A percentile compares a stretch with the other conserved stretches of the same genome.
These are phyloP conservation scores for Ceyx erithaca DNA, from an alignment of 2,797 vertebrate genomes.

Conservation along the genomic window DNA sequence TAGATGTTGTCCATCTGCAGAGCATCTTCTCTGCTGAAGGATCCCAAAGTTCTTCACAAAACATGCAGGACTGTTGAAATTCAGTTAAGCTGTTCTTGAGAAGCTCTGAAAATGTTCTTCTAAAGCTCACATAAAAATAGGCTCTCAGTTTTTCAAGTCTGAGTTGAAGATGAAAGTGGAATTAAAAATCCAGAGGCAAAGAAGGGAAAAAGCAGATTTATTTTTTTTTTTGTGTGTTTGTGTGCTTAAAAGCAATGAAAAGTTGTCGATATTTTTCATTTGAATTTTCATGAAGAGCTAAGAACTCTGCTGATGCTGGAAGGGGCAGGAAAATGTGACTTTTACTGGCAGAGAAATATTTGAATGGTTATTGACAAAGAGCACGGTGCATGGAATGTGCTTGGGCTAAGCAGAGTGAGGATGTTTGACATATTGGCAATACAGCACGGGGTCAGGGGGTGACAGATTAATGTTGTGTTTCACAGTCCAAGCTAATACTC, in stretches of 20 bases:
- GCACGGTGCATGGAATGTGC: slow-evolving; percentile 71
- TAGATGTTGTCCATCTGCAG: not conserved
- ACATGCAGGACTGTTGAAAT: not conserved
- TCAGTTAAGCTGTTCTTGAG: not conserved
- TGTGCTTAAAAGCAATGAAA: slow-evolving; percentile 70
- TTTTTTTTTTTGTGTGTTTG: not conserved
- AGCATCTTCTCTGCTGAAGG: slow-evolving; percentile 1
- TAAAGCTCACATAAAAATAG: not conserved
- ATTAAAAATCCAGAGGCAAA: slow-evolving; percentile 36
- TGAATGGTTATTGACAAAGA: slow-evolving; percentile 78
- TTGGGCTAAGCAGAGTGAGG: slow-evolving; percentile 72
- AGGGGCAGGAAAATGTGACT: slow-evolving; percentile 57
- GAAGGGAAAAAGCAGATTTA: slow-evolving; percentile 1
- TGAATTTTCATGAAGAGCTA: slow-evolving; percentile 73
- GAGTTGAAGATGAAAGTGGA: not conserved
- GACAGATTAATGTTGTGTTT: slow-evolving; percentile 62
- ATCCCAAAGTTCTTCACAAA: slow-evolving; percentile 5
- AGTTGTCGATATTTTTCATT: slow-evolving; percentile 73
- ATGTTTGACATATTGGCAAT: slow-evolving; percentile 77
- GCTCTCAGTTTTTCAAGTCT: slow-evolving; percentile 2
- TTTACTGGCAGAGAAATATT: slow-evolving; percentile 61
- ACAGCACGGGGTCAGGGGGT: slow-evolving; percentile 66
- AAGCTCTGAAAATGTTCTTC: not conserved
- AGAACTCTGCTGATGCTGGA: slow-evolving; percentile 61
- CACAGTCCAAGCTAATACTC: slow-evolving; percentile 59